Evolutionary conservation across 2,797 vertebrate species (phyloP), one percentile per base, ranked within the genome.

Genomic region (Psittacula echo): DNA sequence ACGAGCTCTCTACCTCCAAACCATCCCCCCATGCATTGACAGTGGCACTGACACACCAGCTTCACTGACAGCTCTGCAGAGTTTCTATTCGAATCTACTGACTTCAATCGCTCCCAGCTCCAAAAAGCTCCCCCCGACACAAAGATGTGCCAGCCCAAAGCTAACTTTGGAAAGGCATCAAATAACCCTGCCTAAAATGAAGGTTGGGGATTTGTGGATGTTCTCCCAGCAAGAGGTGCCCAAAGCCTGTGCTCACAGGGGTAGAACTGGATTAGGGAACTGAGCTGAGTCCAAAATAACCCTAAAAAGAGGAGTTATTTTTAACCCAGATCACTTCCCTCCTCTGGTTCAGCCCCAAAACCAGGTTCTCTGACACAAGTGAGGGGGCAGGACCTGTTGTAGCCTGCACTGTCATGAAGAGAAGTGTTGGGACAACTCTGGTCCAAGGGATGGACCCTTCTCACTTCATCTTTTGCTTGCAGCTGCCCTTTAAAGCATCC

Each of bases 261-360:
- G 21, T 66, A 7, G 3, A 85, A 89, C 34, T 10, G 37, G 23
- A 83, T 91, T 50, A 92, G 61, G 61, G 58, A 92, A 61, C 24
- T 24, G 44, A 83, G 54, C 51, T 41, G n/a, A 80, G 48, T 44
- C 60, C 54, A 90, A 96, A 95, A 93, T 94, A 94, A 93, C 47
- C 27, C 48, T 51, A 15, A 83, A 80, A 80, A 83, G 27, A 51
- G 58, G 50, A 74, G 23, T 70, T 95, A 93, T 95, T 93, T 94
- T 91, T 90, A 94, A 93, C 51, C 41, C 70, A 37, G 85, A 51
- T 80, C 16, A 71, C 51, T 85, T 80, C 68, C 73, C 44, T 84
- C 83, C 74, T 64, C 76, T 80, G 65, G 76, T 90, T 90, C 68
- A 85, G 87, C 82, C 85, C 75, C 61, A 3, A 75, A 80, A 87